Evolutionary conservation across 2,113 vertebrate genomes (phyloP), one percentile per base, ranked within the genome.

Genomic region (Melospiza melodia): DNA sequence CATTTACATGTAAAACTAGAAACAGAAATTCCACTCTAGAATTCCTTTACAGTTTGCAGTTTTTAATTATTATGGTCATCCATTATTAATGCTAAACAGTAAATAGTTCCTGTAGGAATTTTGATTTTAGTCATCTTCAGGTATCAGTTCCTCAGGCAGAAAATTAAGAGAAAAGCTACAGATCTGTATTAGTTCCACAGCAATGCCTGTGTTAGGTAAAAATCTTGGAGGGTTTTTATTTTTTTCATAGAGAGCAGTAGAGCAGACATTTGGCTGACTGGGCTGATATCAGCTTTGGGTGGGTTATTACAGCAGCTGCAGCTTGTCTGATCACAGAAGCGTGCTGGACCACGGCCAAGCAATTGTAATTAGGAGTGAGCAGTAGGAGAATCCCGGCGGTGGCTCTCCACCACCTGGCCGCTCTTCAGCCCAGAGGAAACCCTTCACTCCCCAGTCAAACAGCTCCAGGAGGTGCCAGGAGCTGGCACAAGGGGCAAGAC

Each of bases 1-100:
- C 1, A n/a, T 74, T 55, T 79, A 24, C 19, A 62, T 30, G 20
- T 24, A 66, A 74, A 95, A 62, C 2, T 27, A 93, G 59, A 93
- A 84, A 68, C 6, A 76, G 10, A 84, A 89, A 82, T 73, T 74
- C 85, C 55, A 67, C 61, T 82, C 69, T 78, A 87, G 65, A 90
- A 86, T 95, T 96, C 94, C 94, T 95, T 95, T 95, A 90, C 87
- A 94, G 88, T 84, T 83, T 73, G 67, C 28, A 92, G 54, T 59
- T 94, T 75, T 92, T 94, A 95, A 95, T 97, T 95, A 96, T 90
- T 97, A 90, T 16, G 62, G n/a, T 63, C 15, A 93, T 94, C 96
- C 77, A 93, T 89, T 94, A 94, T 93, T 96, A 94, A 94, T 83
- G 51, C 79, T 72, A 90, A 96, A 90, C 6, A 91, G 55, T 14